phyloP scores from a whole-genome alignment of 2,797 vertebrate species.

The Macropodus opercularis region DNA sequence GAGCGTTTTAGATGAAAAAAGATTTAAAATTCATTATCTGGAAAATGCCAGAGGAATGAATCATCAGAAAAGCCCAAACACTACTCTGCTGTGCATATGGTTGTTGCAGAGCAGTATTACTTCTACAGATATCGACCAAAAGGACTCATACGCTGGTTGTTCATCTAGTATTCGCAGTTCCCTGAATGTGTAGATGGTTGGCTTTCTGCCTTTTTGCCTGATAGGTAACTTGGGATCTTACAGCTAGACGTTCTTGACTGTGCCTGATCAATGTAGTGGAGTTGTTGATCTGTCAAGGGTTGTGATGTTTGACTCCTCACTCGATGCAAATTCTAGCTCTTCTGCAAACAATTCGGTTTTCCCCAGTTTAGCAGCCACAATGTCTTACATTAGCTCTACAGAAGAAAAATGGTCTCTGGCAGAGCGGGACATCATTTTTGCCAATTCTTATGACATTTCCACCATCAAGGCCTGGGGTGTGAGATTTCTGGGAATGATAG shows the following conservation, averaged over 20 bases:
- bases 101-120: constrained; percentile 15
- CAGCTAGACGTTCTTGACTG: no score
- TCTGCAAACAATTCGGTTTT: constrained; percentile 17
- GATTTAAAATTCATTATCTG: constrained; percentile 58
- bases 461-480: constrained; percentile 47
- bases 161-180: constrained; percentile 16
- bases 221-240: no score
- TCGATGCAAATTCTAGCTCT: constrained; percentile 14
- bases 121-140: no score
- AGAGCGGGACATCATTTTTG: constrained; percentile 44
- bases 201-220: not conserved
- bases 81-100: constrained; percentile 29
- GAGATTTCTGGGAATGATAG: constrained; percentile 45
- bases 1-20: constrained; percentile 46
- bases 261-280: no score
- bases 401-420: constrained; percentile 37
- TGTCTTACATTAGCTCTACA: no score
- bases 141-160: no score
- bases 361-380: not conserved
- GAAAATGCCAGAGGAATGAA: constrained; percentile 63
- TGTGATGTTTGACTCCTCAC: no score
- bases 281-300: no score
- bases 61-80: constrained; percentile 43
- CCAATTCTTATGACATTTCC: constrained; percentile 64
- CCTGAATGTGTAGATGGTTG: not conserved